Conservation (phyloP, 2,888 invertebrate species). For the Psococerastis gibbosa region DNA sequence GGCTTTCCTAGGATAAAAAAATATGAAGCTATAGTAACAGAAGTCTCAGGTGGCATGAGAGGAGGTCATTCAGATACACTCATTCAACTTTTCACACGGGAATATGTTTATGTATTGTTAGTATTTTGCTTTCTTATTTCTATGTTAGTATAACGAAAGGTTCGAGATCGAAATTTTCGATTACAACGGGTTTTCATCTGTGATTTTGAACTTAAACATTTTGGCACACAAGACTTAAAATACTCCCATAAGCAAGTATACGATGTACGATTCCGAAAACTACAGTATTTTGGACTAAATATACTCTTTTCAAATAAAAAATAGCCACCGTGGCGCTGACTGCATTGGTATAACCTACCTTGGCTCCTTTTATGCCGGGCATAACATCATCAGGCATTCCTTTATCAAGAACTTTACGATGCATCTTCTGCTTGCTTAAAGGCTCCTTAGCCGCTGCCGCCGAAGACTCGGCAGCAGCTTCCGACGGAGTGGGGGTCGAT, state of each 20-base stretch:
- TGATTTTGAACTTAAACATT: no score
- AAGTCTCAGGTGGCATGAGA: neutral
- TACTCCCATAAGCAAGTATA: no score
- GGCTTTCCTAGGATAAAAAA: slow-evolving; percentile 38
- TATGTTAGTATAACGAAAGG: no score
- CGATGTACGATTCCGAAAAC: no score
- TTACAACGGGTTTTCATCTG: no score
- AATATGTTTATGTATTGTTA: no score
- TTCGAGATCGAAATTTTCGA: no score
- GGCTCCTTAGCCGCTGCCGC: slow-evolving; percentile 45
- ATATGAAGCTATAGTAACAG: no score
- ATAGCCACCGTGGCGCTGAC: no score
- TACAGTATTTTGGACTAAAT: neutral
- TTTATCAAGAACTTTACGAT: slow-evolving; percentile 73
- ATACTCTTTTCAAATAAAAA: neutral
- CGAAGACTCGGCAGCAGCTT: slow-evolving; percentile 42
- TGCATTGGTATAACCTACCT: no score
- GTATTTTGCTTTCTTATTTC: no score
- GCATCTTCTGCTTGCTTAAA: slow-evolving; percentile 54
- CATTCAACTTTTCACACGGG: neutral
- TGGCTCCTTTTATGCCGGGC: slow-evolving; percentile 63
- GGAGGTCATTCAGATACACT: slow-evolving; percentile 11
- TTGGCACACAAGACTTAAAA: no score
- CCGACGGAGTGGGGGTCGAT: slow-evolving; percentile 38
- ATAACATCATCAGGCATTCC: slow-evolving; percentile 78